Evolutionary conservation across 1,140 invertebrate species (phyloP), one percentile per base, ranked within the genome.

Genomic region (Caenorhabditis remanei): DNA sequence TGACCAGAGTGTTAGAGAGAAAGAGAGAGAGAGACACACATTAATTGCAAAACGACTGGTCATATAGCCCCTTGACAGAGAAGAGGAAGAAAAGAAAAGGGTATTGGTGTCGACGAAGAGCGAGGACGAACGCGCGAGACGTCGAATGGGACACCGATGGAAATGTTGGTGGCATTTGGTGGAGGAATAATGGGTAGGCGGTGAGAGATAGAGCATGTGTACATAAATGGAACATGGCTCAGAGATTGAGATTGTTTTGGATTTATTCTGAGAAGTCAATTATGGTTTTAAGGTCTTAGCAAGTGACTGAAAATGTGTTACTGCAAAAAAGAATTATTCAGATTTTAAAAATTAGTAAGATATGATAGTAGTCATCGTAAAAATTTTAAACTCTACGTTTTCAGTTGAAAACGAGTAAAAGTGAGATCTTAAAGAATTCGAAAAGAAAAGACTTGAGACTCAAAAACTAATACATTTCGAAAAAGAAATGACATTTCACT

Each of bases 11-110:
- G 58, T 19, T 43, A 32, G 41, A 46, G 46, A 50, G 24, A 41
- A 24, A 16, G 16, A n/a, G 13, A 79, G 71, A 50, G 21, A 4
- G 46, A 79, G 46, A 79, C 46, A 50, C 46, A n/a, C 71, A 79
- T 79, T 79, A 79, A 79, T 79, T 79, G 71, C 71, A 79, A 79
- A 79, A 79, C 71, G 46, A 79, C 71, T 79, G 71, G 71, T 79
- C 71, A 79, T 79, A 79, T 79, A 79, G 71, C 71, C 71, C 63
- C 46, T 58, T 63, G 61, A 9, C 24, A 32, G 61, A 48, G 21
- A 48, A 79, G 9, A 40, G 13, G 43, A 46, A n/a, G 9, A 24
- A n/a, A 50, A 13, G 46, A 50, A 79, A 46, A 46, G 19, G 71
- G 71, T 79, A 79, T 79, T 79, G 71, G 71, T 79, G 71, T 79